These are phyloP conservation scores for Drosophila navojoa DNA, from an alignment of 1,140 invertebrate species.

Conservation along the genomic window DNA sequence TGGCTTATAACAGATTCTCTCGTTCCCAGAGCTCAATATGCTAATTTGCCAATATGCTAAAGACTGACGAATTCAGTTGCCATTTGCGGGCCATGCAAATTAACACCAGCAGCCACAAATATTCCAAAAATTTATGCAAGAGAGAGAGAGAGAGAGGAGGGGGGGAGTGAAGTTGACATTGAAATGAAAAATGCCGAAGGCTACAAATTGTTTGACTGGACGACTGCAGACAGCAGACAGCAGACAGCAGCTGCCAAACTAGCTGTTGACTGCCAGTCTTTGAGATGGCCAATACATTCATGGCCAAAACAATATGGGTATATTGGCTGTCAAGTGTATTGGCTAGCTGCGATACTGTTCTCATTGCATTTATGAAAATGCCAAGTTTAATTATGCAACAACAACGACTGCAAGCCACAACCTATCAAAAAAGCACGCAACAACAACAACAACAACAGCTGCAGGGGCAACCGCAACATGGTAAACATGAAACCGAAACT, in stretches of 20 bases:
- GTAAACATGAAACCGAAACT: conserved; percentile 78
- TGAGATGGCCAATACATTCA: conserved; percentile 63
- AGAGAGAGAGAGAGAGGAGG: too few species aligned
- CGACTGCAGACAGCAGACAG: not conserved
- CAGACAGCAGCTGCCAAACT: conserved; percentile 12
- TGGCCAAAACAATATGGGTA: conserved; percentile 36
- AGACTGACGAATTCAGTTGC: conserved; percentile 32
- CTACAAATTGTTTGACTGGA: conserved; percentile 18
- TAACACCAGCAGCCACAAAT: conserved; percentile 32
- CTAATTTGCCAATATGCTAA: conserved; percentile 57
- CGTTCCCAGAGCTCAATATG: conserved; percentile 55
- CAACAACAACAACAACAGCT: conserved; percentile 24
- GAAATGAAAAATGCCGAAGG: conserved; percentile 53
- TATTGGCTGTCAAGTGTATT: conserved; percentile 23
- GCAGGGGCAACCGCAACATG: conserved; percentile 62
- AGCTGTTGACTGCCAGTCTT: conserved; percentile 10
- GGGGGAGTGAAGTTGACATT: conserved; percentile 2
- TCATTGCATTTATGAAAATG: conserved; percentile 70
- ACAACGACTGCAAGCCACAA: conserved; percentile 3
- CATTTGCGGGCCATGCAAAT: conserved; percentile 62
- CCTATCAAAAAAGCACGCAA: conserved; percentile 72
- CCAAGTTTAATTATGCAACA: conserved; percentile 68
- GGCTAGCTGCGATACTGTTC: conserved; percentile 36
- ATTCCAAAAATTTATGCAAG: not conserved
- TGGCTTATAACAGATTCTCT: conserved; percentile 28